Evolutionary conservation across 2,888 invertebrate genomes (phyloP), one percentile per base, ranked within the genome.

Genomic region (Thecophora atra): DNA sequence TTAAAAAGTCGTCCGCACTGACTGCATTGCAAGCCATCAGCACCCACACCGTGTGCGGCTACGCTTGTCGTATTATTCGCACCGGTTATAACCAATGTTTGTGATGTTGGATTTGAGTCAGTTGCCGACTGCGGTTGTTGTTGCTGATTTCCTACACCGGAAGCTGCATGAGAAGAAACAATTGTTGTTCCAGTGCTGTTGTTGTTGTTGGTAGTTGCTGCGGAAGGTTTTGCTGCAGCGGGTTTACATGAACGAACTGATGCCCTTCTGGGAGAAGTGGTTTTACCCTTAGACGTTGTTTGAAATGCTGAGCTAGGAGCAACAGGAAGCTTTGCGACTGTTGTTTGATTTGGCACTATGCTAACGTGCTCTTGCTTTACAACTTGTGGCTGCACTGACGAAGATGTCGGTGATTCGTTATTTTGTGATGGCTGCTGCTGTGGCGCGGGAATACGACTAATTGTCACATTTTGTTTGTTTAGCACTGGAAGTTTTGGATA

Each of bases 1-100:
- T 91, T 91, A 79, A 92, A 92, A 0, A 88, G 88, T 76, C 91
- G 90, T 7, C 87, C 88, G 80, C 92, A 92, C 19, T 89, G 86
- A 52, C 89, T 89, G 78, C 91, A 91, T 79, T 80, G 83, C 83
- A 79, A 78, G 76, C 72, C 71, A 44, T 73, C 76, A 1, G 73
- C 37, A 2, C 72, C 73, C 26, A 44, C 44, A 3, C 72, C 72
- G 67, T 71, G 73, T 19, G 70, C 75, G 52, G 47, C 28, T 15
- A 4, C 58, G 56, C 72, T 66, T n/a, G 65, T 24, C 67, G 63
- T 58, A 3, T 26, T 19, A 30, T 52, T 26, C n/a, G 37, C 37
- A 2, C 37, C 2, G 11, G 7, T 37, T 6, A 37, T 37, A 2
- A 37, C 37, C 6, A 37, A 37, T 37, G 37, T 37, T 72, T 70